Evolutionary conservation across 2,113 vertebrate species (phyloP).

Genomic region (Strix uralensis): DNA sequence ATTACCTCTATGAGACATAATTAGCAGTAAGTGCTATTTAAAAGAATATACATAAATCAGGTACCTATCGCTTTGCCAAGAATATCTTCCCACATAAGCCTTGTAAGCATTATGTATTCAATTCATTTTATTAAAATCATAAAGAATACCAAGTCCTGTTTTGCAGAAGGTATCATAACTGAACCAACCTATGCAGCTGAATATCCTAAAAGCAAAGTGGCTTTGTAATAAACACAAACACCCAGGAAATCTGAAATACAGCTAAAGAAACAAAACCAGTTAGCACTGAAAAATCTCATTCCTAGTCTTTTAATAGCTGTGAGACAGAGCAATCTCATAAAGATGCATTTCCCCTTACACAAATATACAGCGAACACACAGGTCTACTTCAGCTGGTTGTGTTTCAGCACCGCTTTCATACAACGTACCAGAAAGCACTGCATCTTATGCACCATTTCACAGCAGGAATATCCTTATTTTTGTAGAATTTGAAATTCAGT

Average conservation of each 20-base stretch:
- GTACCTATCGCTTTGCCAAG: not conserved
- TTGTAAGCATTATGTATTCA: not conserved
- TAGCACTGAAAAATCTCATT: not conserved
- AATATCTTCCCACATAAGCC: not conserved
- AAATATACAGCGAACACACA: not conserved
- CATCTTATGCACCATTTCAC: slow-evolving; percentile 37
- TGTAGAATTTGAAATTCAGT: slow-evolving; percentile 56
- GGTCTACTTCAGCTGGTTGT: not conserved
- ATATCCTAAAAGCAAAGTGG: not conserved
- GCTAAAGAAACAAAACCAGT: not conserved
- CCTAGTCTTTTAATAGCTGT: slow-evolving; percentile 1
- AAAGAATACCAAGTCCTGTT: not conserved
- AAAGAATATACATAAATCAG: not conserved
- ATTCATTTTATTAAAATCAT: not conserved
- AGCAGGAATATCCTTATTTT: slow-evolving; percentile 56
- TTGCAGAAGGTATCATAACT: not conserved
- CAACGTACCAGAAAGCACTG: not conserved
- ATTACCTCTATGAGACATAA: not conserved
- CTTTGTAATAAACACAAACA: not conserved
- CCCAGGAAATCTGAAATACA: not conserved
- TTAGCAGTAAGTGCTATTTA: not conserved
- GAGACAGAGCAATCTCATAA: not conserved
- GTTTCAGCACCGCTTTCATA: slow-evolving; percentile 50
- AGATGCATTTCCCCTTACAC: not conserved
- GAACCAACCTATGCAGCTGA: not conserved